Evolutionary conservation across 2,797 vertebrate species (phyloP).

Genomic region (Acanthurus leucopareius): DNA sequence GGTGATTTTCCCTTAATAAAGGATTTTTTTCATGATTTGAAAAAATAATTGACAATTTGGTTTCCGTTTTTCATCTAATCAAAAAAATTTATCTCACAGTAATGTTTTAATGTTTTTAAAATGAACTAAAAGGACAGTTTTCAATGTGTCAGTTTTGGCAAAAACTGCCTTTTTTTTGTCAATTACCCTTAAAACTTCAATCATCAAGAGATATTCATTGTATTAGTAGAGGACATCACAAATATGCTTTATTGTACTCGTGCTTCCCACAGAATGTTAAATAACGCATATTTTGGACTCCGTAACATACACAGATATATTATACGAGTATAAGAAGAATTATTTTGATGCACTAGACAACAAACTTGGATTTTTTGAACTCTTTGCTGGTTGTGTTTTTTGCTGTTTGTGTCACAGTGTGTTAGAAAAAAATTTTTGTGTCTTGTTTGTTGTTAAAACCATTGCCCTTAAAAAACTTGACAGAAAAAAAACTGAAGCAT

Average conservation of each 20-base stretch:
- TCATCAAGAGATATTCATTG: too few relatives aligned
- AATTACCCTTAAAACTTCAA: too few relatives aligned
- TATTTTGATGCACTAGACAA: background rate
- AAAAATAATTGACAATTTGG: background rate
- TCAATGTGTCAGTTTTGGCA: background rate
- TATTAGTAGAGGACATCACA: background rate
- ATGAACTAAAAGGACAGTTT: background rate
- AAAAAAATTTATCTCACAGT: background rate
- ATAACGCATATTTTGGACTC: background rate
- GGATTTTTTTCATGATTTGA: background rate
- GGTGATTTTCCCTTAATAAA: background rate
- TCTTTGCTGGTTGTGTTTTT: background rate
- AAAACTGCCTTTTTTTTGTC: background rate
- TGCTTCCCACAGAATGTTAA: background rate
- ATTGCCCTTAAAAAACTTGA: conserved; percentile 13
- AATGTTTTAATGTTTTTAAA: background rate
- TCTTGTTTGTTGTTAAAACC: conserved; percentile 26
- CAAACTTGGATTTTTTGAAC: background rate
- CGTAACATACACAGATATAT: background rate
- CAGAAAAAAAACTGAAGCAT: background rate
- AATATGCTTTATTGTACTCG: background rate
- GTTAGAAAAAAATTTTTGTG: conserved; percentile 6
- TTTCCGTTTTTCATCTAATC: background rate
- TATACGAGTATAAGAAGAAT: background rate
- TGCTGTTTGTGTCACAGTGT: background rate